A percentile compares a stretch with the other conserved stretches of the same genome.
These are phyloP conservation scores for Grammomys surdaster DNA, from an alignment of 2,113 vertebrate species.

Conservation along the genomic window DNA sequence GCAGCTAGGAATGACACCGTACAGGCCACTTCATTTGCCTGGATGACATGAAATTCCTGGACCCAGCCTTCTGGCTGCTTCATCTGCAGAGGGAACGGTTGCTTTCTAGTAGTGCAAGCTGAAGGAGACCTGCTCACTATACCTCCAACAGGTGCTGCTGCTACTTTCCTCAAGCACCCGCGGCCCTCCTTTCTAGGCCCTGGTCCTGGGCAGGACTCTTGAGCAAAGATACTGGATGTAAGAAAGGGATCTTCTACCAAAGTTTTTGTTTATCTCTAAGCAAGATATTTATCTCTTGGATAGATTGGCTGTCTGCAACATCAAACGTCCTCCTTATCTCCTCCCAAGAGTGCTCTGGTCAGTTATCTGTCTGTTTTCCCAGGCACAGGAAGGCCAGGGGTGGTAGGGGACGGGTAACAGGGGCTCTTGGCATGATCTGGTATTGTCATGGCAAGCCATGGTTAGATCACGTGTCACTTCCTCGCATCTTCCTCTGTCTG, in stretches of 20 bases:
- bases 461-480: not conserved
- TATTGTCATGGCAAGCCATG: no score
- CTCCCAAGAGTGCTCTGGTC: not conserved
- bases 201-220: not conserved
- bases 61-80: not conserved
- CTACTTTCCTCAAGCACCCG: not conserved
- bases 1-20: not conserved
- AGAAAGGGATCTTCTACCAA: constrained; percentile 50
- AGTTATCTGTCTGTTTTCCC: not conserved
- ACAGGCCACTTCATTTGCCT: not conserved
- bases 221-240: constrained; percentile 52
- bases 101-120: not conserved
- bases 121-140: not conserved
- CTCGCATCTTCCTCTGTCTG: not conserved
- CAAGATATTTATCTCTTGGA: constrained; percentile 57
- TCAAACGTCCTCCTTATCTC: constrained; percentile 37
- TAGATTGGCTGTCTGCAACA: constrained; percentile 41
- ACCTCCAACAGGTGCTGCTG: not conserved
- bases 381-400: not conserved
- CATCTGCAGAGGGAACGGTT: not conserved
- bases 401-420: not conserved
- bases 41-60: constrained; percentile 18
- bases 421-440: not conserved
- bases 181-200: not conserved
- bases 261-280: constrained; percentile 63